Percentiles rank a stretch among this genome's conserved stretches.
Evolutionary conservation across 2,888 invertebrate species (phyloP).

Genomic region (Lasioglossum marginatum): DNA sequence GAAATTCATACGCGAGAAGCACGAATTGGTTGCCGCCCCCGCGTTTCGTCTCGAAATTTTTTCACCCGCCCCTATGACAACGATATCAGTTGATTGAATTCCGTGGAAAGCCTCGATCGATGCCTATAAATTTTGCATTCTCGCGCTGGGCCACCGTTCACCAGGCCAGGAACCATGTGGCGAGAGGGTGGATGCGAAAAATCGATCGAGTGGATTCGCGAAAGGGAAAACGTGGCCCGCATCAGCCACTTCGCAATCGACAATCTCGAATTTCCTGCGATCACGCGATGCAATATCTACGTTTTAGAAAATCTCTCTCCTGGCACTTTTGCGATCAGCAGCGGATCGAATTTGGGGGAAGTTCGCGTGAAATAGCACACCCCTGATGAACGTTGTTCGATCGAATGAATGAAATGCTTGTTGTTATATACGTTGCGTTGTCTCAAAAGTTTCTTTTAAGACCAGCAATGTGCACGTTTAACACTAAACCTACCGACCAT

Average conservation of each 20-base stretch:
- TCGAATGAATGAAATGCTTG: background rate
- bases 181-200: constrained; percentile 13
- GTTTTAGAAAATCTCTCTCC: background rate
- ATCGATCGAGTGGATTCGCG: constrained; percentile 58
- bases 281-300: background rate
- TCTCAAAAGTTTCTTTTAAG: no score
- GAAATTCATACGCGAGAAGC: background rate
- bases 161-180: background rate
- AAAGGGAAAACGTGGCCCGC: constrained; percentile 48
- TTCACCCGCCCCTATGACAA: constrained; percentile 2
- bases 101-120: constrained; percentile 38
- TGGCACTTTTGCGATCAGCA: background rate
- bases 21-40: background rate
- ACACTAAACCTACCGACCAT: no score
- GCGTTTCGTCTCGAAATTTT: constrained; percentile 12
- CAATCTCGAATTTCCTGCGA: background rate
- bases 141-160: constrained; percentile 23
- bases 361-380: background rate
- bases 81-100: constrained; percentile 65
- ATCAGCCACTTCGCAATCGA: background rate
- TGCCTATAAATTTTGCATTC: constrained; percentile 62
- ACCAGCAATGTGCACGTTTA: no score
- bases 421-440: no score
- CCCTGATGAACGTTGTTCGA: background rate
- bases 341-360: background rate